Conservation (phyloP, 2,888 invertebrate species). For the Apeira syringaria region DNA sequence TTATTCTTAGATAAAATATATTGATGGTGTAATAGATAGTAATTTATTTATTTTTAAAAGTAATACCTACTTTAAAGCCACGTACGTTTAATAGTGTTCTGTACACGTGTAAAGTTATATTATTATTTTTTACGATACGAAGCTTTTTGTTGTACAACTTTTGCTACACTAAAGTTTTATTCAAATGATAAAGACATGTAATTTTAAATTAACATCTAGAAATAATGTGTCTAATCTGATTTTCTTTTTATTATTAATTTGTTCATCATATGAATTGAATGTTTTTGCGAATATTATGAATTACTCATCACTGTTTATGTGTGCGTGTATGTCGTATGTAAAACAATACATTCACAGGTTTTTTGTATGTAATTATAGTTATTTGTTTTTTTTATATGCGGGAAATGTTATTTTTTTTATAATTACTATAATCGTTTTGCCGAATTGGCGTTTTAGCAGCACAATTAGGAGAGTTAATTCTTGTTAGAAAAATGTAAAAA, state of each 20-base stretch:
- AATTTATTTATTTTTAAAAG: constrained; percentile 66
- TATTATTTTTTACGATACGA: constrained; percentile 46
- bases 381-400: constrained; percentile 49
- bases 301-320: constrained; percentile 48
- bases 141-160: constrained; percentile 48
- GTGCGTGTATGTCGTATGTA: constrained; percentile 45
- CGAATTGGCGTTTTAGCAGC: constrained; percentile 31
- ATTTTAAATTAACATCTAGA: constrained; percentile 46
- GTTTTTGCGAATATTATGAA: constrained; percentile 45
- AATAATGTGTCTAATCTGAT: constrained; percentile 37
- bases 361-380: constrained; percentile 60
- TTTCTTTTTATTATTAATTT: background rate
- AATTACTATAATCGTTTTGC: constrained; percentile 38
- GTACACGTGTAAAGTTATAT: constrained; percentile 62
- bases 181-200: constrained; percentile 54
- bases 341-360: constrained; percentile 50
- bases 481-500: constrained; percentile 8
- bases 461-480: constrained; percentile 23
- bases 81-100: constrained; percentile 50
- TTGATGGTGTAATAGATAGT: constrained; percentile 51
- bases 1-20: constrained; percentile 50
- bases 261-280: constrained; percentile 26
- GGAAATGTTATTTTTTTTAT: constrained; percentile 52
- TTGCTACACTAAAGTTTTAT: constrained; percentile 48
- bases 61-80: constrained; percentile 55